Conservation (phyloP, 1,140 invertebrate species). For the Schlechtendalia chinensis region DNA sequence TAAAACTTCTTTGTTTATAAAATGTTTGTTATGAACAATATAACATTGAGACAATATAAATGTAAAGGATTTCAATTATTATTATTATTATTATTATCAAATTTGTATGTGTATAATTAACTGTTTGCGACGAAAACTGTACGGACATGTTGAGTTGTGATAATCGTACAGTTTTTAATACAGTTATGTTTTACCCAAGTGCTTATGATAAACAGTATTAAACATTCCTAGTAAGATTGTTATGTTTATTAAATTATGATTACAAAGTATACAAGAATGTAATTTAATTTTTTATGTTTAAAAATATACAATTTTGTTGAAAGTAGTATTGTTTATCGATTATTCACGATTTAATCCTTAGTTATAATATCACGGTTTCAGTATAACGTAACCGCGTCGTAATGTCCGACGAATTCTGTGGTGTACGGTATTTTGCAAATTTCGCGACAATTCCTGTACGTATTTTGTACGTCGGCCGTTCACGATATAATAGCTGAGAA, state of each 20-base stretch:
- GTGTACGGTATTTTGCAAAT: too few relatives aligned
- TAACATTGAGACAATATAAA: constrained; percentile 40
- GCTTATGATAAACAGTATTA: constrained; percentile 38
- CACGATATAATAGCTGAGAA: too few relatives aligned
- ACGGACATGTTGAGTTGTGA: neutral
- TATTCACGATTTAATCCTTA: neutral
- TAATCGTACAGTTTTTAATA: neutral
- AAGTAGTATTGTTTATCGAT: constrained; percentile 6
- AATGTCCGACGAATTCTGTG: too few relatives aligned
- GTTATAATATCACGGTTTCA: too few relatives aligned
- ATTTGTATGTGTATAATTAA: neutral
- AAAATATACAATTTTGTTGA: constrained; percentile 35
- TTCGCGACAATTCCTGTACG: too few relatives aligned
- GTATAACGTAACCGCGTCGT: too few relatives aligned
- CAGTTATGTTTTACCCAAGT: neutral
- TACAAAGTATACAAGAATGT: constrained; percentile 21
- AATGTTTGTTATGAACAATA: neutral
- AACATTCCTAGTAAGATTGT: constrained; percentile 38
- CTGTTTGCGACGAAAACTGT: neutral
- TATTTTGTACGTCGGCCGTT: too few relatives aligned
- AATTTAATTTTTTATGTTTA: constrained; percentile 40
- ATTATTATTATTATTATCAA: constrained; percentile 21
- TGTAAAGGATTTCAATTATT: constrained; percentile 37
- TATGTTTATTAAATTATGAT: constrained; percentile 27
- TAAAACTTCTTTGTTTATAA: neutral